Evolutionary conservation across 2,797 vertebrate genomes (phyloP).

Genomic region (Microcaecilia unicolor): DNA sequence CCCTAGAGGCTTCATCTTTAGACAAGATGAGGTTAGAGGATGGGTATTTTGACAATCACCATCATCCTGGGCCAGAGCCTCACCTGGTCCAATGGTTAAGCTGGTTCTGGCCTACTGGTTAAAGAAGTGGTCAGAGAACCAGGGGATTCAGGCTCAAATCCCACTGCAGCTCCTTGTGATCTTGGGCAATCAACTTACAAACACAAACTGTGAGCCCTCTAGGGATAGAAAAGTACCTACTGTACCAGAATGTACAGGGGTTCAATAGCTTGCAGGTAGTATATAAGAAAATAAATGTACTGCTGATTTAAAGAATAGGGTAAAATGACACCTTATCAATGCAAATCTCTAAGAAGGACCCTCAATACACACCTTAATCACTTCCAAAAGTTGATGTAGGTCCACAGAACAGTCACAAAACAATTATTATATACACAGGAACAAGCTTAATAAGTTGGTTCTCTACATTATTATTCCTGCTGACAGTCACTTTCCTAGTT

Average conservation of each 20-base stretch:
- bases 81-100: no score
- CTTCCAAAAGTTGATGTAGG: constrained; percentile 36
- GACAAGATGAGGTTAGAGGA: no score
- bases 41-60: no score
- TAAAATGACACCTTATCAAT: constrained; percentile 42
- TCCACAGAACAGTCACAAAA: constrained; percentile 39
- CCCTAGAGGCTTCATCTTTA: no score
- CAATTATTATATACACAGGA: constrained; percentile 43
- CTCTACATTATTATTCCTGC: constrained; percentile 38
- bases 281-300: no score
- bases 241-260: no score
- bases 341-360: constrained; percentile 29
- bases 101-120: no score
- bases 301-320: background rate
- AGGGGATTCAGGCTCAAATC: no score
- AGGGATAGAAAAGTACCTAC: background rate
- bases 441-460: constrained; percentile 49
- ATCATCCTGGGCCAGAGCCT: no score
- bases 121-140: no score
- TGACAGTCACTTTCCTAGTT: constrained; percentile 44
- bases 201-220: background rate
- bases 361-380: constrained; percentile 33
- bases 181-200: no score
- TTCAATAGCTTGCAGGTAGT: no score
- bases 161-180: background rate